These are phyloP conservation scores for Colletes latitarsis DNA, from an alignment of 1,140 invertebrate species.

Conservation along the genomic window DNA sequence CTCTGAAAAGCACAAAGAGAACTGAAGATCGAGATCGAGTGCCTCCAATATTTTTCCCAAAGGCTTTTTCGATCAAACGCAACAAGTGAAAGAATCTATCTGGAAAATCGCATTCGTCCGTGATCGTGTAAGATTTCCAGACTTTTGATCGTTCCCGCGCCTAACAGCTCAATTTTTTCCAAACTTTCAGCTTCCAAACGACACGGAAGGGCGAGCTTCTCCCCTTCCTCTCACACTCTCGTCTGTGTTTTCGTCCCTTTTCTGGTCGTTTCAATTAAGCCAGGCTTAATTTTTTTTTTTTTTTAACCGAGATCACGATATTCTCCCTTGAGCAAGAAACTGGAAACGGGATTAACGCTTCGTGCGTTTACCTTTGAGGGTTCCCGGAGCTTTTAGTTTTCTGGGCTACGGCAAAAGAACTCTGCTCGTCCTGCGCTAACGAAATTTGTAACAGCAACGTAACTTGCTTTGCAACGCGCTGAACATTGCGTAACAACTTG, in stretches of 20 bases:
- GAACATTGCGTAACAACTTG: too few relatives aligned
- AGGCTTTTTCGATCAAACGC: too few relatives aligned
- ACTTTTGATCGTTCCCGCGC: neutral
- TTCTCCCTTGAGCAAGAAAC: neutral
- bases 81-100: too few relatives aligned
- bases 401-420: neutral
- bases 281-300: neutral
- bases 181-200: neutral
- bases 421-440: neutral
- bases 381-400: neutral
- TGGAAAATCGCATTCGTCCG: too few relatives aligned
- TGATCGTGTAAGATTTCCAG: neutral
- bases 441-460: constrained; percentile 2
- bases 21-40: too few relatives aligned
- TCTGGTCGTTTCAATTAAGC: constrained; percentile 43
- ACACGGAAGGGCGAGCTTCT: neutral
- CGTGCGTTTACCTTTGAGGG: constrained; percentile 5
- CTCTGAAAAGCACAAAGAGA: too few relatives aligned
- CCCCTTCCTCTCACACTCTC: too few relatives aligned
- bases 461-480: neutral
- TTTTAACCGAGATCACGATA: constrained; percentile 26
- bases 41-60: too few relatives aligned
- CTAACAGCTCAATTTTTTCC: neutral
- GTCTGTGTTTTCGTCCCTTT: constrained; percentile 3
- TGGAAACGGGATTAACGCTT: constrained; percentile 39